Conservation (phyloP, 1,140 invertebrate genomes). For the Mycetomoellerius zeteki region DNA sequence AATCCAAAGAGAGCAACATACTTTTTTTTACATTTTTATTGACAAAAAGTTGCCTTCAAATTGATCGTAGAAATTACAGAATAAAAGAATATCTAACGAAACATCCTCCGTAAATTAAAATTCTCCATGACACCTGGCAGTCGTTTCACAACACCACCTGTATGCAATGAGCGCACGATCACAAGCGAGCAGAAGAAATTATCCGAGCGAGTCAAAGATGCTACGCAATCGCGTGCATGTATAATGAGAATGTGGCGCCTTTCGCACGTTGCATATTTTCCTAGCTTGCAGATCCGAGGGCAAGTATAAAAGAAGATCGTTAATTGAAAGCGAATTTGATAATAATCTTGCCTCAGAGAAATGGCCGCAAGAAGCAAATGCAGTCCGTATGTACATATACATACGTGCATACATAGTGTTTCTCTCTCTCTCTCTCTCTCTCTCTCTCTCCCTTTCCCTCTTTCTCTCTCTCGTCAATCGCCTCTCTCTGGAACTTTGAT, state of each 20-base stretch:
- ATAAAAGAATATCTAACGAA: neutral
- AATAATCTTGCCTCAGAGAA: conserved; percentile 20
- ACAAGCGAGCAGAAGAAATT: conserved; percentile 30
- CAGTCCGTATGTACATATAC: neutral
- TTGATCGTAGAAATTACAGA: neutral
- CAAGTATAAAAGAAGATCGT: conserved; percentile 29
- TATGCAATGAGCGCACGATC: conserved; percentile 13
- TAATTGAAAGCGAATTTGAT: conserved; percentile 50
- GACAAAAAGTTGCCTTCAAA: neutral
- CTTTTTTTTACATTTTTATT: neutral
- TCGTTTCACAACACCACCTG: conserved; percentile 30
- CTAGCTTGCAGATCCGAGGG: neutral
- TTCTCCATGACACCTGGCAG: conserved; percentile 12
- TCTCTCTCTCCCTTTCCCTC: no score
- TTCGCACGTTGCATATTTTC: conserved; percentile 34
- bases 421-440: no score
- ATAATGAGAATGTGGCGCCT: conserved; percentile 36
- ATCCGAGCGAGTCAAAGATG: conserved; percentile 22
- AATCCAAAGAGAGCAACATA: neutral
- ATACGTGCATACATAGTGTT: no score
- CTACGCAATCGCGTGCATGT: conserved; percentile 39
- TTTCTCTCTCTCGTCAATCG: conserved; percentile 18
- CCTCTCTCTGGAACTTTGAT: conserved; percentile 76
- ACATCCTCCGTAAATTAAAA: conserved; percentile 32
- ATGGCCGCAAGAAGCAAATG: conserved; percentile 24